Evolutionary conservation across 2,113 vertebrate species (phyloP).

Genomic region (Uropsilus gracilis): DNA sequence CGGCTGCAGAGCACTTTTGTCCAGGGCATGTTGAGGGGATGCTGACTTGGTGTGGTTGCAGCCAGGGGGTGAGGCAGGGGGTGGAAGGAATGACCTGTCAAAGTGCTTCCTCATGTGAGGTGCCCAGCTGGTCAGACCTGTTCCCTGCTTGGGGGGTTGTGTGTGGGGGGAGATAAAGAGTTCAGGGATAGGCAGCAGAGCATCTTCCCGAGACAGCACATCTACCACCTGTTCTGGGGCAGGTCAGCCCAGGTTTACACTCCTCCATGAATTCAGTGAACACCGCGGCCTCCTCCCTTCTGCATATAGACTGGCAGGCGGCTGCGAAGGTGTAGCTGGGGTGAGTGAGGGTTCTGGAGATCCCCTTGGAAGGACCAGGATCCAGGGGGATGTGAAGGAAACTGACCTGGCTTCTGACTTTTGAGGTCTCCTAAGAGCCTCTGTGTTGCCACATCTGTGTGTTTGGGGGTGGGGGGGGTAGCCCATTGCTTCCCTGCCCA

Average conservation of each 20-base stretch:
- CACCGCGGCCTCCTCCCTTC: neutral
- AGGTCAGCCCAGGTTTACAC: neutral
- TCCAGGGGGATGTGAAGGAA: neutral
- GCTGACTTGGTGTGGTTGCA: neutral
- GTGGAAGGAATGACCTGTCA: neutral
- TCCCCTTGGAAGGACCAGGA: neutral
- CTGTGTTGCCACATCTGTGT: fast-evolving
- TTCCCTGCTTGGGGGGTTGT: neutral
- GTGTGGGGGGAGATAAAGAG: neutral
- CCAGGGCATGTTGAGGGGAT: neutral
- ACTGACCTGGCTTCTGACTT: neutral
- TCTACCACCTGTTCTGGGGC: neutral
- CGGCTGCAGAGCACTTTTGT: neutral
- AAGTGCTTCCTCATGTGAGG: neutral
- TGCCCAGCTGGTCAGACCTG: neutral
- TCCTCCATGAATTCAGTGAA: neutral
- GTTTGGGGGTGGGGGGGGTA: neutral
- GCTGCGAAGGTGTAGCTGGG: neutral
- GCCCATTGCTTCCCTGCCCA: neutral
- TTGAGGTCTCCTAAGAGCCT: fast-evolving
- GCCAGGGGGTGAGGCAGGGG: neutral
- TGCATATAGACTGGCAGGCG: neutral
- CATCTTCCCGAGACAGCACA: neutral
- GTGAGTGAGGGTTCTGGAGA: neutral
- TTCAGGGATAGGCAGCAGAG: neutral